phyloP scores from a whole-genome alignment of 2,888 invertebrate species.

The Erebia aethiops region DNA sequence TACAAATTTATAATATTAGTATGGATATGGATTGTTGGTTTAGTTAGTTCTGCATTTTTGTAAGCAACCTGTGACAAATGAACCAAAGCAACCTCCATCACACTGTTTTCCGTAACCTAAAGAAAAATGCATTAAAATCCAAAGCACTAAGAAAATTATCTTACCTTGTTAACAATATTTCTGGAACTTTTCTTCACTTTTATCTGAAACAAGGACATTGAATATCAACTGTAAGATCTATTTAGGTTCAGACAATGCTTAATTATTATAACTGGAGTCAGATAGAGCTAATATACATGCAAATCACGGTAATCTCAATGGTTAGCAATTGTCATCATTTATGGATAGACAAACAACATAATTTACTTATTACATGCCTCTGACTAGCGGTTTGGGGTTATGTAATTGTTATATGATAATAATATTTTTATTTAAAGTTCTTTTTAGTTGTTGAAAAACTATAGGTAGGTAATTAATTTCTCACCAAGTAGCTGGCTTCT shows the following conservation, averaged over 20 bases:
- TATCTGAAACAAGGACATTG: slow-evolving; percentile 31
- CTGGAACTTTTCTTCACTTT: background rate
- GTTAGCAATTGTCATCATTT: slow-evolving; percentile 79
- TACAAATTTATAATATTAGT: no score
- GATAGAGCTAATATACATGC: slow-evolving; percentile 83
- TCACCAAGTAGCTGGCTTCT: slow-evolving; percentile 64
- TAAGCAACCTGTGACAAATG: no score
- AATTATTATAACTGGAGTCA: slow-evolving; percentile 47
- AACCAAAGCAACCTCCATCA: no score
- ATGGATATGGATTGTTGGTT: no score
- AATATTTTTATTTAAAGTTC: no score
- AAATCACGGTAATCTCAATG: slow-evolving; percentile 75
- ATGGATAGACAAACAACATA: background rate
- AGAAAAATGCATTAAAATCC: no score
- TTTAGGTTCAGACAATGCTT: background rate
- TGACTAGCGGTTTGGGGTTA: no score
- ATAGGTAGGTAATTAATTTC: background rate
- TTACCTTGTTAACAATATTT: background rate
- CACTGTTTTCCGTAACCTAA: no score
- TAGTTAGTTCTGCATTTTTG: no score
- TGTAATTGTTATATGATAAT: no score
- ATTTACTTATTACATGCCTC: no score
- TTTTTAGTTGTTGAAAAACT: background rate
- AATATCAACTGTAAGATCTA: background rate
- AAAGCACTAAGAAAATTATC: background rate